Conservation (phyloP, 2,797 vertebrate genomes). For the Sebastes ruberrimus region DNA sequence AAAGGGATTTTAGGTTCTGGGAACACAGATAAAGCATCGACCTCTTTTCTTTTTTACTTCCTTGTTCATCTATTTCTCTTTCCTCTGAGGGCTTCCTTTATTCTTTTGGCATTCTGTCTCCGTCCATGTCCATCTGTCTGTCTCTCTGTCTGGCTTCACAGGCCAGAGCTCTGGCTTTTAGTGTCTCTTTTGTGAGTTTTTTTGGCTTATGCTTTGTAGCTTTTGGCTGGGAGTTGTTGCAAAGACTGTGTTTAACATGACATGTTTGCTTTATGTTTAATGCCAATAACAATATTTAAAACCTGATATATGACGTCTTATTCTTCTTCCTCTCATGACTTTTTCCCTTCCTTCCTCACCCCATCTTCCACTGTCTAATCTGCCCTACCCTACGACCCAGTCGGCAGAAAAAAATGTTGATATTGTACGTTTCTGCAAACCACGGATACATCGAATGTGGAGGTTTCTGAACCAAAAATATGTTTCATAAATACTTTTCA, state of each 20-base stretch:
- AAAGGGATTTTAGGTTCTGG: constrained; percentile 52
- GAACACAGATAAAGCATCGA: constrained; percentile 57
- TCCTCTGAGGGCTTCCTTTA: neutral
- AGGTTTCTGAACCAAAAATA: neutral
- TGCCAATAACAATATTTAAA: neutral
- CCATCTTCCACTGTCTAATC: neutral
- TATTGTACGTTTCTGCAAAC: too few species aligned
- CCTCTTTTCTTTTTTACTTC: constrained; percentile 23
- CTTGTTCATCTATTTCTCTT: constrained; percentile 24
- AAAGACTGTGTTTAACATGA: neutral
- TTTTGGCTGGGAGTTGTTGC: neutral
- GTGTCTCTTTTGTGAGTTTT: neutral
- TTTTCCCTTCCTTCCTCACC: neutral
- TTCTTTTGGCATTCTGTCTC: constrained; percentile 12
- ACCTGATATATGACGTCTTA: neutral
- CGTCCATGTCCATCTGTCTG: neutral
- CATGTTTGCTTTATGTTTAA: neutral
- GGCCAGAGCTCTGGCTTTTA: neutral
- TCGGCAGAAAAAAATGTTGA: too few species aligned
- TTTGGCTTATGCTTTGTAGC: neutral
- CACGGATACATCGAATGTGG: neutral
- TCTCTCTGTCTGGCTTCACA: constrained; percentile 4
- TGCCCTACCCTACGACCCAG: neutral
- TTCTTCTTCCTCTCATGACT: neutral
- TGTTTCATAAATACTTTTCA: neutral